Percentiles rank a stretch among this genome's conserved stretches.
Evolutionary conservation across 2,797 vertebrate genomes (phyloP).

Genomic region (Centropyge bicolor): DNA sequence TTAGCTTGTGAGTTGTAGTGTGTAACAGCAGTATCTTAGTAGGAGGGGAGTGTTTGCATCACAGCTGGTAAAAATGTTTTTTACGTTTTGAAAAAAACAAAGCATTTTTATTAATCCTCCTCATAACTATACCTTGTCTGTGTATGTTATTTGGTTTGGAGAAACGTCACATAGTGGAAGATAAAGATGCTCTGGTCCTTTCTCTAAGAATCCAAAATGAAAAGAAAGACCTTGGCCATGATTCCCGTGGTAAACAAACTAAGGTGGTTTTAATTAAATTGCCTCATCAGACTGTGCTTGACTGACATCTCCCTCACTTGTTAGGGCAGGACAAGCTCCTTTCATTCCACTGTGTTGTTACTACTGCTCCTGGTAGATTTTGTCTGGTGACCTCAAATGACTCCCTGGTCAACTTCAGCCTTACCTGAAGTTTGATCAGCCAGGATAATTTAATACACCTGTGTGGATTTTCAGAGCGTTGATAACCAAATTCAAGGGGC

Average conservation of each 20-base stretch:
- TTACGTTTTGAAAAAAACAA: background rate
- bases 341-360: background rate
- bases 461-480: background rate
- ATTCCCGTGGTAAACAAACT: background rate
- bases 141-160: background rate
- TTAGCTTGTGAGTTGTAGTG: background rate
- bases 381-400: background rate
- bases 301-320: background rate
- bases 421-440: background rate
- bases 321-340: too few species aligned
- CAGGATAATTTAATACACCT: background rate
- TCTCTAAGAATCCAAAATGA: background rate
- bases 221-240: background rate
- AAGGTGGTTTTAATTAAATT: background rate
- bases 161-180: background rate
- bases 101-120: background rate
- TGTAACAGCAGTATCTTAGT: background rate
- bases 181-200: background rate
- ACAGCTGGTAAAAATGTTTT: background rate
- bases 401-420: background rate
- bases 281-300: conserved; percentile 1
- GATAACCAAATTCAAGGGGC: background rate
- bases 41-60: background rate
- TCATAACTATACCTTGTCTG: background rate
- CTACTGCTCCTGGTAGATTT: too few species aligned